Evolutionary conservation across 2,113 vertebrate genomes (phyloP).

Genomic region (Vombatus ursinus): DNA sequence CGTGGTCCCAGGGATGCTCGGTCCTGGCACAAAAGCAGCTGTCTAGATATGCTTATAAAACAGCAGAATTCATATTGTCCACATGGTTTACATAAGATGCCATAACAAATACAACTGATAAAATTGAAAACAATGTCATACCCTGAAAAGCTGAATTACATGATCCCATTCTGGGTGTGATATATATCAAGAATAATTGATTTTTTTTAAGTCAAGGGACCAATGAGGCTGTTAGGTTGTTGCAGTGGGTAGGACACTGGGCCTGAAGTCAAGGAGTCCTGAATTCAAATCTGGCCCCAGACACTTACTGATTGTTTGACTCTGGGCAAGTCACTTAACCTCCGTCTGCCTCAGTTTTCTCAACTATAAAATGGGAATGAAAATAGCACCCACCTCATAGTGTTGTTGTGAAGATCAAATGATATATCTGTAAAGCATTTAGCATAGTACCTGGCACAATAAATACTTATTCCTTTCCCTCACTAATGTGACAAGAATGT

Average conservation of each 20-base stretch:
- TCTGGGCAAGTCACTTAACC: not conserved
- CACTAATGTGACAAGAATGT: not conserved
- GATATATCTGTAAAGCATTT: not conserved
- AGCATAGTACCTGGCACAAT: not conserved
- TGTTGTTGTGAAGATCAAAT: not conserved
- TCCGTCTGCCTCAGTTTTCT: too few relatives aligned
- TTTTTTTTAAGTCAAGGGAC: not conserved
- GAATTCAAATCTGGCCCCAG: not conserved
- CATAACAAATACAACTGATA: not conserved
- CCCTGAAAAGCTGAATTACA: not conserved
- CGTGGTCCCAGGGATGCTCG: not conserved
- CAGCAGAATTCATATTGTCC: not conserved
- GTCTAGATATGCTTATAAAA: not conserved
- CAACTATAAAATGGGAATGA: too few relatives aligned
- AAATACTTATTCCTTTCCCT: not conserved
- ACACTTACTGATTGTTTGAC: not conserved
- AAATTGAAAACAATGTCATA: not conserved
- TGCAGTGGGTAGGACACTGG: not conserved
- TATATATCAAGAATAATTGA: not conserved
- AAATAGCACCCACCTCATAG: not conserved
- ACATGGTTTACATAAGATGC: not conserved
- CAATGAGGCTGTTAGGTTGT: not conserved
- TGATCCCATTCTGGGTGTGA: not conserved
- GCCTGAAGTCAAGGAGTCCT: not conserved
- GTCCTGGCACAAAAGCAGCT: constrained; percentile 25